phyloP scores from a whole-genome alignment of 2,888 invertebrate species.

The Hydropsyche betteni region DNA sequence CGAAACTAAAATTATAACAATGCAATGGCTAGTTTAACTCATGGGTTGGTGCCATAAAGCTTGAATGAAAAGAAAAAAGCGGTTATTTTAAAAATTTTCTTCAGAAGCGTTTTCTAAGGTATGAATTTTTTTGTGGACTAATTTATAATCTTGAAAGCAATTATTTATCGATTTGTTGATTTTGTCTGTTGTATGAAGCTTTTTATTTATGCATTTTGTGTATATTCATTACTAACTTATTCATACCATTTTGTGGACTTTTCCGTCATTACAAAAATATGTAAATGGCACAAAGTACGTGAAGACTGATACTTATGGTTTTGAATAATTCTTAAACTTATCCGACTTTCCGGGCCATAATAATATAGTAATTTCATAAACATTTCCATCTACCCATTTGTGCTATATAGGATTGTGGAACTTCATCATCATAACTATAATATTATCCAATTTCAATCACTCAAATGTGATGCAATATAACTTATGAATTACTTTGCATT shows the following conservation, averaged over 20 bases:
- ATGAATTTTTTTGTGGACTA: background rate
- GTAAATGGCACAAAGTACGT: background rate
- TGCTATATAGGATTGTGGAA: too few species aligned
- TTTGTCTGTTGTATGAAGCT: background rate
- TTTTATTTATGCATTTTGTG: slow-evolving; percentile 1
- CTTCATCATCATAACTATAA: too few species aligned
- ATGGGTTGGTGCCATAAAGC: slow-evolving; percentile 15
- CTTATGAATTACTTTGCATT: too few species aligned
- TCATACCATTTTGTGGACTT: background rate
- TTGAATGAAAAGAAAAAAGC: background rate
- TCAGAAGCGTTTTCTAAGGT: too few species aligned
- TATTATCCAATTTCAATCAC: too few species aligned
- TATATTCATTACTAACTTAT: slow-evolving; percentile 5
- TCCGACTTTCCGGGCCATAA: too few species aligned
- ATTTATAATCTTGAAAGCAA: background rate
- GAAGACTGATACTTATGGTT: slow-evolving; percentile 25
- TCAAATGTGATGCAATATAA: too few species aligned
- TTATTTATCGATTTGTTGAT: background rate
- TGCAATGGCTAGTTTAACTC: slow-evolving; percentile 25
- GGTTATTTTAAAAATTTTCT: background rate
- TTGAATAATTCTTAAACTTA: background rate
- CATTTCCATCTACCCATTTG: too few species aligned
- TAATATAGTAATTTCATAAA: too few species aligned
- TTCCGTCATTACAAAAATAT: background rate
- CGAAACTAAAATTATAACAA: background rate